Evolutionary conservation across 2,113 vertebrate species (phyloP).

Genomic region (Zosterops pallidus): DNA sequence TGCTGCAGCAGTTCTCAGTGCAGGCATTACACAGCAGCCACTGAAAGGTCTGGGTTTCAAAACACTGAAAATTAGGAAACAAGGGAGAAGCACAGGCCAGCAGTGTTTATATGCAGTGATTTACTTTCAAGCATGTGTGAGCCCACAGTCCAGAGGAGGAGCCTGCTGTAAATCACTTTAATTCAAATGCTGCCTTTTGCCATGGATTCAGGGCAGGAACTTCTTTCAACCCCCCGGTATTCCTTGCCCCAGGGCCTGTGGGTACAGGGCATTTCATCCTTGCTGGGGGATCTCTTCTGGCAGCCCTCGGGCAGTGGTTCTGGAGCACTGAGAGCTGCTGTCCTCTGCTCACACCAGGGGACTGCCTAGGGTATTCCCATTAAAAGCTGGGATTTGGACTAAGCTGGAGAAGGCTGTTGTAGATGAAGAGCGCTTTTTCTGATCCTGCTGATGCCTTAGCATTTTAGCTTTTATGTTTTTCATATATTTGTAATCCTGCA

Average conservation of each 20-base stretch:
- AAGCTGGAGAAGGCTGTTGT: neutral
- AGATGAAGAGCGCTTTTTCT: neutral
- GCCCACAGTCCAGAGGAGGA: neutral
- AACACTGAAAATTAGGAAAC: neutral
- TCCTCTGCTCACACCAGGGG: neutral
- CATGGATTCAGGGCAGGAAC: neutral
- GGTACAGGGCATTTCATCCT: neutral
- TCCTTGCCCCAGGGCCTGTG: neutral
- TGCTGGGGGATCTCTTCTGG: neutral
- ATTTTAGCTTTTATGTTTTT: neutral
- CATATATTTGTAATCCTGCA: neutral
- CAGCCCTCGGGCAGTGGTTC: neutral
- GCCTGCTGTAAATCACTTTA: neutral
- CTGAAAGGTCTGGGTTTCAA: neutral
- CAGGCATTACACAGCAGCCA: neutral
- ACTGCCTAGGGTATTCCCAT: neutral
- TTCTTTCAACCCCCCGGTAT: neutral
- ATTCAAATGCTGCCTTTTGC: neutral
- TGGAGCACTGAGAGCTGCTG: neutral
- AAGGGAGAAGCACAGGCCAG: neutral
- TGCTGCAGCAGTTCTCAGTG: neutral
- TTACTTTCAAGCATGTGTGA: fast-evolving
- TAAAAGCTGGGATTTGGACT: neutral
- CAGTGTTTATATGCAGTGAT: neutral
- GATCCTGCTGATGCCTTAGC: neutral